Evolutionary conservation across 23 tunicate genomes (phyloP).

Genomic region (Styela clava): DNA sequence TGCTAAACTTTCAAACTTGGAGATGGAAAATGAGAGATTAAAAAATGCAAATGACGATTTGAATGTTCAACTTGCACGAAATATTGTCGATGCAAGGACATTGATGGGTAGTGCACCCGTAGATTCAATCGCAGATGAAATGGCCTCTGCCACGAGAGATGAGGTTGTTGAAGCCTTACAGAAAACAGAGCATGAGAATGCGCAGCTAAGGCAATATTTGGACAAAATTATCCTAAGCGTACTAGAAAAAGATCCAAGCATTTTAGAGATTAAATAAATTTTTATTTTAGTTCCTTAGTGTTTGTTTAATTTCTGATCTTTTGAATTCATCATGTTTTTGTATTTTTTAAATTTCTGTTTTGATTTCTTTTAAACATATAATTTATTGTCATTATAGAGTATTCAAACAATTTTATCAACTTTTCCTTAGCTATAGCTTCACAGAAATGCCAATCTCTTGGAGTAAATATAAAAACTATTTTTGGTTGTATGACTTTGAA

Average conservation of each 20-base stretch:
- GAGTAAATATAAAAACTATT: no score
- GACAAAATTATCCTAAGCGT: slow-evolving; percentile 68
- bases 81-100: slow-evolving; percentile 62
- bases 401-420: background rate
- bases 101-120: slow-evolving; percentile 44
- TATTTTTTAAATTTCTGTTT: background rate
- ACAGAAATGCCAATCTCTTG: background rate
- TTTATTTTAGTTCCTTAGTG: background rate
- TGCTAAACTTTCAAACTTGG: slow-evolving; percentile 37
- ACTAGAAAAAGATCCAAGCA: slow-evolving; percentile 78
- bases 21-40: slow-evolving; percentile 65
- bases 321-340: background rate
- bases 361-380: no score
- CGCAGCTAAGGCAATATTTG: slow-evolving; percentile 63
- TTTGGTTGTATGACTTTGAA: no score
- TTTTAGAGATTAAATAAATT: slow-evolving; percentile 68
- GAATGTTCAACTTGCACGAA: slow-evolving; percentile 71
- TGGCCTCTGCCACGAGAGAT: slow-evolving; percentile 64
- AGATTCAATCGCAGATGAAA: slow-evolving; percentile 65
- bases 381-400: no score
- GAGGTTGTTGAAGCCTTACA: slow-evolving; percentile 76
- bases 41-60: slow-evolving; percentile 68
- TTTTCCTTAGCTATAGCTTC: background rate
- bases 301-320: no score
- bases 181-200: slow-evolving; percentile 68